Evolutionary conservation across 2,113 vertebrate genomes (phyloP), one percentile per base, ranked within the genome.

Genomic region (Sardina pilchardus): DNA sequence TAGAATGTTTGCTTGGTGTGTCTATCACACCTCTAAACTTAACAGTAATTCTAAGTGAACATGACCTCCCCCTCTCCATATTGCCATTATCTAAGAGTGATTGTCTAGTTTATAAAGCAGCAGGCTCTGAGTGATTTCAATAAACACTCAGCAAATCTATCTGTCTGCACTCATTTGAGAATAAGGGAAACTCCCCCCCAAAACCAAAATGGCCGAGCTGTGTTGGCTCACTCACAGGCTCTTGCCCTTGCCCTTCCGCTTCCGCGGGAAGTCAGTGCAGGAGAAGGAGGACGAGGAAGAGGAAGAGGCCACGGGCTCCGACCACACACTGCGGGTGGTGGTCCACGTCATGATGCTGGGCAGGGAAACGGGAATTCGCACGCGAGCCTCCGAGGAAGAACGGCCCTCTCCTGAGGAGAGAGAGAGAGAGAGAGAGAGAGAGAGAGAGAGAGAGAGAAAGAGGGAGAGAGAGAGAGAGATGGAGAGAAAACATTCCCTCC

Each of bases 191-290:
- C 39, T 42, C 39, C 39, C 39, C 39, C 39, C n/a, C n/a, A n/a
- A n/a, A n/a, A n/a, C n/a, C 39, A 42, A 42, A 42, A 42, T 42
- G 4, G 39, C 39, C 2, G 39, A 42, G 39, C 19, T 24, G 53
- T 10, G 48, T 19, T 21, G 0, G 30, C 39, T 71, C 2, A 71
- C 97, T 96, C 86, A 98, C 97, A 94, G 95, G 88, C 91, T 96
- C 83, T 97, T 96, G 10, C 92, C 94, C 86, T 96, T 97, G 86
- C 95, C 95, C 91, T 96, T 97, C 81, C 96, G 95, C 87, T 99
- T 98, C 87, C 96, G 93, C 14, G 97, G 94, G 88, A 96, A 93
- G 86, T 97, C 97, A 81, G 81, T 87, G 19, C 82, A 94, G 26
- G 95, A 91, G 14, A 95, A 19, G 30, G 26, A 34, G 83, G 90